Base-by-base conservation (phyloP, 2,888 invertebrate species). In the Xylota segnis region DNA sequence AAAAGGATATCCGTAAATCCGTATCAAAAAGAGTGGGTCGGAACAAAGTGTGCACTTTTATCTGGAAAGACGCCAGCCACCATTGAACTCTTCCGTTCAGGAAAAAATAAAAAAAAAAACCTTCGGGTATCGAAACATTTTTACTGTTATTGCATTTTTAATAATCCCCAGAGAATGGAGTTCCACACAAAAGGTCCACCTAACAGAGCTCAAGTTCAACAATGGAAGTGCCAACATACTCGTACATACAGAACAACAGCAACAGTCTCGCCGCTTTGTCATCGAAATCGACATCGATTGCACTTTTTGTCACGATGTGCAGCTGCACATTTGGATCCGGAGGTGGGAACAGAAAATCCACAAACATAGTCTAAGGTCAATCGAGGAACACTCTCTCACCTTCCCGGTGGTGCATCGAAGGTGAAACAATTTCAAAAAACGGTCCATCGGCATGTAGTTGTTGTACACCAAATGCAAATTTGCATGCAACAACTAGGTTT, bases 201-300 rank as follows among this genome's bases (percentile, higher is more conserved):
- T 29, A 27, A 27, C 18, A 59, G 54, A 71, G 61, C 65, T 58
- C 32, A 72, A 72, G 65, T 72, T 72, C 56, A 79, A 72, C 65
- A 79, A 72, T 65, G 59, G 65, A 45, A 50, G 2, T 59, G 74
- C 23, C 34, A 18, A 40, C 40, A 54, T 16, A 68, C 56, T n/a
- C n/a, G n/a, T n/a, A n/a, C n/a, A n/a, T n/a, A n/a, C n/a, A n/a
- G n/a, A 34, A 50, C 18, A 66, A 27, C 34, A 27, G 66, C 74
- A 72, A 43, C 72, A 72, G 76, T 82, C 70, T 83, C 77, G 83
- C 71, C 65, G 76, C 77, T 58, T 77, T 83, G 83, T 65, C 71
- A 83, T 83, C 83, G 77, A 83, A 82, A 70, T 75, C 68, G 56
- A 81, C 75, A 77, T 83, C 77, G 77, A 77, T 71, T 77, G 66